These are phyloP conservation scores for Diploptera punctata DNA, from an alignment of 2,888 invertebrate species.

Conservation along the genomic window DNA sequence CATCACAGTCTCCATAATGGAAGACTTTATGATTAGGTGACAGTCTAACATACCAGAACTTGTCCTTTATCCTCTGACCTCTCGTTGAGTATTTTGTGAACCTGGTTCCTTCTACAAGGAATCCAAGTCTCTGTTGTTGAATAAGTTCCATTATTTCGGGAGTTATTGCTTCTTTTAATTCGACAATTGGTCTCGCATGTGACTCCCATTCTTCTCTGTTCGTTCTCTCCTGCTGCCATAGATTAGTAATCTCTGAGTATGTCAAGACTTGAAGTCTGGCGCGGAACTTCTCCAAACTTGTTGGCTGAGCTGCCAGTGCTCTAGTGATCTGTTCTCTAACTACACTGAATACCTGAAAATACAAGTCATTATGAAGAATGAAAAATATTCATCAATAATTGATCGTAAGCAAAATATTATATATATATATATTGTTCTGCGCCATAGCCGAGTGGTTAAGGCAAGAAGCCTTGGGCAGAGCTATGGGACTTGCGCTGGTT, in stretches of 20 bases:
- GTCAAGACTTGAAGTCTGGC: slow-evolving; percentile 79
- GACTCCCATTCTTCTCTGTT: slow-evolving; percentile 93
- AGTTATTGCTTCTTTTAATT: slow-evolving; percentile 86
- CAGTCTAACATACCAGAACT: slow-evolving; percentile 92
- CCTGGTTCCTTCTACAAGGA: slow-evolving; percentile 89
- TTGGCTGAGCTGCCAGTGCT: slow-evolving; percentile 76
- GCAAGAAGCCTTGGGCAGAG: too few species aligned
- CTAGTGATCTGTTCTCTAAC: slow-evolving; percentile 93
- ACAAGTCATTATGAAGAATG: too few species aligned
- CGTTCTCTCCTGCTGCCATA: slow-evolving; percentile 92
- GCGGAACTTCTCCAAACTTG: slow-evolving; percentile 78
- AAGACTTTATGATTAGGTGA: slow-evolving; percentile 95
- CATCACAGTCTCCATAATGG: slow-evolving; percentile 96
- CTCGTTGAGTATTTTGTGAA: slow-evolving; percentile 89
- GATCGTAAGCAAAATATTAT: too few species aligned
- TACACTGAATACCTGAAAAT: slow-evolving; percentile 80
- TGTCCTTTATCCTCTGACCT: slow-evolving; percentile 88
- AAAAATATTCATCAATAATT: too few species aligned
- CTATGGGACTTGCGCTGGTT: too few species aligned
- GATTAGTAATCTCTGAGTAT: slow-evolving; percentile 90
- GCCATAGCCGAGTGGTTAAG: too few species aligned
- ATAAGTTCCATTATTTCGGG: slow-evolving; percentile 93
- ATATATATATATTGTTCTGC: too few species aligned
- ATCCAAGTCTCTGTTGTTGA: slow-evolving; percentile 87
- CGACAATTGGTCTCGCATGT: slow-evolving; percentile 88